Conservation (phyloP, 1,140 invertebrate species). For the Brachionus manjavacas region DNA sequence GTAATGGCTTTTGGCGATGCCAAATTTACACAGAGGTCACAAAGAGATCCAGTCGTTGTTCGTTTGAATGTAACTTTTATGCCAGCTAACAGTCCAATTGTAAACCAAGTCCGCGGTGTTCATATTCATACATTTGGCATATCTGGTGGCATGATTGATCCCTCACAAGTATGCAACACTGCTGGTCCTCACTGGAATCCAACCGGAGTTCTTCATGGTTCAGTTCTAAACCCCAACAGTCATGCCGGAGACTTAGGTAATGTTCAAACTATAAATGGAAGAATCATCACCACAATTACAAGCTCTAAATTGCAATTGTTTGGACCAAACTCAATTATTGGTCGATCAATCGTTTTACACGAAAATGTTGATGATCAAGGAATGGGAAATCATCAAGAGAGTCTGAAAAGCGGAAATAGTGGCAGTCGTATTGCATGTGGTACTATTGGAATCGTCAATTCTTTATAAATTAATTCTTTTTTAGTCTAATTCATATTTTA, state of each 20-base stretch:
- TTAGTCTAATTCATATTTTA: background rate
- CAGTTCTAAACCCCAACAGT: constrained; percentile 60
- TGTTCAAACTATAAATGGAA: constrained; percentile 68
- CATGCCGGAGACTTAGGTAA: constrained; percentile 91
- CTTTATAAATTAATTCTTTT: background rate
- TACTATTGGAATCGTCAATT: constrained; percentile 50
- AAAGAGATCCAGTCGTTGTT: background rate
- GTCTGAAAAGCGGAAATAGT: constrained; percentile 60
- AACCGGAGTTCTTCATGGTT: constrained; percentile 73
- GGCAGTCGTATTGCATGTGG: constrained; percentile 60
- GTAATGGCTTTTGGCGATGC: constrained; percentile 11
- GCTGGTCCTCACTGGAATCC: constrained; percentile 90
- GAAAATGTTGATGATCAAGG: constrained; percentile 60
- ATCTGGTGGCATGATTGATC: constrained; percentile 61
- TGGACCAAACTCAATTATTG: constrained; percentile 74
- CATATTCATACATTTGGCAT: constrained; percentile 96
- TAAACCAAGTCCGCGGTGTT: constrained; percentile 73
- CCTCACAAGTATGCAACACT: constrained; percentile 64
- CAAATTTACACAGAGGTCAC: background rate
- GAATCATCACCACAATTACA: constrained; percentile 70
- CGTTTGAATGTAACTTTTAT: constrained; percentile 25
- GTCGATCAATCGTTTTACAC: constrained; percentile 69
- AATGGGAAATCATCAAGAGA: constrained; percentile 56
- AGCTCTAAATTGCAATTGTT: constrained; percentile 70
- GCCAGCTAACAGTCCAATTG: background rate